Percentiles rank a stretch among this genome's conserved stretches.
These are phyloP conservation scores for Philereme vetulata DNA, from an alignment of 2,888 invertebrate genomes.

Conservation along the genomic window DNA sequence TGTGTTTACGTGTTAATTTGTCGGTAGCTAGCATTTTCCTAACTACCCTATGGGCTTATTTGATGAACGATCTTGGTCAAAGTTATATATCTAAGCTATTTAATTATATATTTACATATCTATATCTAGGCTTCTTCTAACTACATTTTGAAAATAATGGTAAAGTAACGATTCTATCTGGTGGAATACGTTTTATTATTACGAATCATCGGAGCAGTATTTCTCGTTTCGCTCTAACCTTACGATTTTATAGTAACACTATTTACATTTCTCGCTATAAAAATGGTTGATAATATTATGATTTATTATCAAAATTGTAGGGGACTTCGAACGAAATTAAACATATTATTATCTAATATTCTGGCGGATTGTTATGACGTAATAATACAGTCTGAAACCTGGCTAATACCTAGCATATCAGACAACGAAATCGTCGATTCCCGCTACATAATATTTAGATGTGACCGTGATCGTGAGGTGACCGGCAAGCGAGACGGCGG, in stretches of 20 bases:
- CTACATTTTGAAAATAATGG: not conserved
- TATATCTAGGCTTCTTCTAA: too few species aligned
- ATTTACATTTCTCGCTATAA: not conserved
- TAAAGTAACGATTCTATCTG: not conserved
- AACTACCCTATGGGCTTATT: too few species aligned
- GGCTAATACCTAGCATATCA: not conserved
- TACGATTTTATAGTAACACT: not conserved
- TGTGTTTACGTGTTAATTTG: too few species aligned
- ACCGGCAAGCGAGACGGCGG: constrained; percentile 7
- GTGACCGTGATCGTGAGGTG: not conserved
- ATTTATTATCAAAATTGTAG: constrained; percentile 7
- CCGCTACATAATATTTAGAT: constrained; percentile 1
- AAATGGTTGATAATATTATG: constrained; percentile 1
- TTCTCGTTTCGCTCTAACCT: not conserved
- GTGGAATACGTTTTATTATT: too few species aligned
- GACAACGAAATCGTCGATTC: not conserved
- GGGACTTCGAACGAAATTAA: constrained; percentile 5
- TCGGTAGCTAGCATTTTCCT: too few species aligned
- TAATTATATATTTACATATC: too few species aligned
- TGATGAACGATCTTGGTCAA: too few species aligned
- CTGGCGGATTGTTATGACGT: not conserved
- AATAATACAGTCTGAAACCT: constrained; percentile 1
- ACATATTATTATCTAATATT: constrained; percentile 1
- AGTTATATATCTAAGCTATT: too few species aligned
- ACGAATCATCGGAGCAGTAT: not conserved